Evolutionary conservation across 2,797 vertebrate genomes (phyloP).

Genomic region (Bradypodion ventrale): DNA sequence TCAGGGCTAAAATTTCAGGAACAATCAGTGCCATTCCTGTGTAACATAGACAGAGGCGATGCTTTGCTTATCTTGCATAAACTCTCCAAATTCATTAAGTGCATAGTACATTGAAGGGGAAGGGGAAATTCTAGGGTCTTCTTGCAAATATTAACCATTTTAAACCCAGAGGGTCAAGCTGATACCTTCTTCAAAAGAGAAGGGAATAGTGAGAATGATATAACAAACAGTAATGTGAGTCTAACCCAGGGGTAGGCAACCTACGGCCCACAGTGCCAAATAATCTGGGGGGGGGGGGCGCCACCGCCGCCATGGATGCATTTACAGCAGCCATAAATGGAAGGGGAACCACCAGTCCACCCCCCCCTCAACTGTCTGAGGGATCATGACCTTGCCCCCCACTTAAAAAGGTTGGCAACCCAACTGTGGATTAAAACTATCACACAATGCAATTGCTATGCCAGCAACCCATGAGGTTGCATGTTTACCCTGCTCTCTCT

Average conservation of each 20-base stretch:
- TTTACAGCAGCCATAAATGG: too few species aligned
- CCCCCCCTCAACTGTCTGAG: too few species aligned
- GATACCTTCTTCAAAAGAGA: conserved; percentile 84
- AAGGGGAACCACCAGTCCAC: too few species aligned
- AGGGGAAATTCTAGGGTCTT: conserved; percentile 15
- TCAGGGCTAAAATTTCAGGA: conserved; percentile 49
- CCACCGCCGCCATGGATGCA: too few species aligned
- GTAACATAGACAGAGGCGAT: conserved; percentile 46
- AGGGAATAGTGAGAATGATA: conserved; percentile 14
- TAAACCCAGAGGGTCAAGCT: conserved; percentile 76
- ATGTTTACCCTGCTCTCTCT: too few species aligned
- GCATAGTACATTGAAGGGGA: conserved; percentile 67
- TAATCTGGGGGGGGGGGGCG: too few species aligned
- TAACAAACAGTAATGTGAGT: conserved; percentile 57
- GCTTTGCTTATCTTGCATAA: conserved; percentile 61
- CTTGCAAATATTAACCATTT: conserved; percentile 54
- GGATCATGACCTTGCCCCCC: too few species aligned
- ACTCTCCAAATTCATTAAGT: conserved; percentile 76
- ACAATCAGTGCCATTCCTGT: conserved; percentile 48
- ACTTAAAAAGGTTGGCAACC: too few species aligned
- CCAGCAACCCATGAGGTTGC: background rate
- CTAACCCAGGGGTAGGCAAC: too few species aligned
- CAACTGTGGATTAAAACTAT: background rate
- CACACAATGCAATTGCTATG: background rate
- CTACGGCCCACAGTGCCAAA: too few species aligned